Conservation (phyloP, 1,140 invertebrate species). For the Cryptotermes secundus region DNA sequence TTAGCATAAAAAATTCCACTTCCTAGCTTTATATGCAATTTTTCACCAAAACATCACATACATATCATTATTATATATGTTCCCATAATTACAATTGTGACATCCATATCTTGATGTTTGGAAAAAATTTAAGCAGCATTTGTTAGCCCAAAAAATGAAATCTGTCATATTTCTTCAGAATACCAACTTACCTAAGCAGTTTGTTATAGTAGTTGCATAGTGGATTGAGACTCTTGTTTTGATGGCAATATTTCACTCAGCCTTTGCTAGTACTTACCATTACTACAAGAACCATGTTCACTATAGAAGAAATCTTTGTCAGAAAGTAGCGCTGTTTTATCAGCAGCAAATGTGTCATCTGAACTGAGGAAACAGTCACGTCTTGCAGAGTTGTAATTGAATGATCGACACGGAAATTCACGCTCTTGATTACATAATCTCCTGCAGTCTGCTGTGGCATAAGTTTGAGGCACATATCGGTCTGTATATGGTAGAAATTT, state of each 20-base stretch:
- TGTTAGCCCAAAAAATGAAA: background rate
- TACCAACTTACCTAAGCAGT: background rate
- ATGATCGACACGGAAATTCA: conserved; percentile 51
- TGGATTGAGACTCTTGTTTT: no score
- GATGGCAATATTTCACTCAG: no score
- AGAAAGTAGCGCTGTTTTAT: conserved; percentile 42
- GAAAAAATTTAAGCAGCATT: no score
- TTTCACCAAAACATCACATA: no score
- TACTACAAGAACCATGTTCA: conserved; percentile 53
- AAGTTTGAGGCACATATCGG: conserved; percentile 45
- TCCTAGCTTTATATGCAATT: no score
- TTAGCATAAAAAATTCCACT: no score
- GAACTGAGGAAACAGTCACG: conserved; percentile 52
- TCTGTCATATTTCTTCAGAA: background rate
- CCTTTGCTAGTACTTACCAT: conserved; percentile 44
- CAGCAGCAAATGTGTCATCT: conserved; percentile 49
- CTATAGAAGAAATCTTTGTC: conserved; percentile 51
- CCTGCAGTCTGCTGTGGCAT: conserved; percentile 48
- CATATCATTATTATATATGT: no score
- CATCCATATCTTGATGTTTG: no score
- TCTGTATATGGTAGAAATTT: conserved; percentile 51
- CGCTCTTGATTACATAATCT: conserved; percentile 50
- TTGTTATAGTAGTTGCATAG: no score
- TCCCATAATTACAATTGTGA: no score
- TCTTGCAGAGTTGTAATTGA: conserved; percentile 44